A percentile compares a stretch with the other conserved stretches of the same genome.
phyloP scores from a whole-genome alignment of 1,140 invertebrate genomes.

The Drosophila pachea region DNA sequence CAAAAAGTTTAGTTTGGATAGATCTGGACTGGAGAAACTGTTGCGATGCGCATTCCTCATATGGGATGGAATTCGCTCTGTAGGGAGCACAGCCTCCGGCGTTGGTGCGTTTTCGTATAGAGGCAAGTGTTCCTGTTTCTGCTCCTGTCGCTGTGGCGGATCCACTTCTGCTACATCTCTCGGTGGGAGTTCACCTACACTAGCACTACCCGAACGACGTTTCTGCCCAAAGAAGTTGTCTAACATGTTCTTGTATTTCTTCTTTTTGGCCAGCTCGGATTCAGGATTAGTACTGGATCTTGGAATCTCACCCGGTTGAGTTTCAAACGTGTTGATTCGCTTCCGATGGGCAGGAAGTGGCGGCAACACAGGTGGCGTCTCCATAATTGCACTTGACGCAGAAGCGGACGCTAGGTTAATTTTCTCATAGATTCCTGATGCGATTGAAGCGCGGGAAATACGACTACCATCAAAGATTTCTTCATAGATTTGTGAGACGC shows the following conservation, averaged over 20 bases:
- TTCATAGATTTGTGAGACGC: constrained; percentile 76
- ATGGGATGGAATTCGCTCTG: constrained; percentile 28
- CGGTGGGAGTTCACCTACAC: constrained; percentile 41
- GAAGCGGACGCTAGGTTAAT: constrained; percentile 64
- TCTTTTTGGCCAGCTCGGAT: constrained; percentile 73
- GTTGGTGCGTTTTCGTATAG: constrained; percentile 60
- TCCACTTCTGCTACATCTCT: not conserved
- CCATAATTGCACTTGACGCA: constrained; percentile 18
- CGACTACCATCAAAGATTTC: constrained; percentile 74
- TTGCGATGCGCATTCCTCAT: constrained; percentile 64
- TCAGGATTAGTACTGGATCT: constrained; percentile 75
- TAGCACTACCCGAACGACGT: constrained; percentile 63
- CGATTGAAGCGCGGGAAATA: constrained; percentile 68
- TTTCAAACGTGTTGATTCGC: constrained; percentile 70
- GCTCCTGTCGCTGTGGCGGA: not conserved
- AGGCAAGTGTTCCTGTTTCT: constrained; percentile 15
- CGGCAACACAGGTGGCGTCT: constrained; percentile 62
- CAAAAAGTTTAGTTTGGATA: constrained; percentile 70
- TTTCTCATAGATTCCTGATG: constrained; percentile 78
- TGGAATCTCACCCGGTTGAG: constrained; percentile 52
- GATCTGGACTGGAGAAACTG: constrained; percentile 77
- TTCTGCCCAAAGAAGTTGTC: constrained; percentile 72
- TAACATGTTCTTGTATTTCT: constrained; percentile 73
- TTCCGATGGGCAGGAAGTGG: constrained; percentile 67
- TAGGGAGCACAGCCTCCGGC: constrained; percentile 32